Conservation (phyloP, 2,113 vertebrate genomes). For the Eublepharis macularius region DNA sequence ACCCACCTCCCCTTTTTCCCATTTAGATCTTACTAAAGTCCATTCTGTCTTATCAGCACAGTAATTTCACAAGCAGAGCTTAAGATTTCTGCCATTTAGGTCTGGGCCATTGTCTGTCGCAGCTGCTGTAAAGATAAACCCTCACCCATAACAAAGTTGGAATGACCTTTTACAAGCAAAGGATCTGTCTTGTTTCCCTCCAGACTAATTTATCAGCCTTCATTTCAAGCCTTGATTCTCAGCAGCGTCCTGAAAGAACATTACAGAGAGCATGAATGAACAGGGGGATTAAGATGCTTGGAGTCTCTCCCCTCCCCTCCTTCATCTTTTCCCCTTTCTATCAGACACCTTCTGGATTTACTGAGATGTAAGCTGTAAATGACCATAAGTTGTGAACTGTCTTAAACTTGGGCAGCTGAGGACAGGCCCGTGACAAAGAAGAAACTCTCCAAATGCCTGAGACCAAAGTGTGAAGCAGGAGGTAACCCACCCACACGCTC, state of each 20-base stretch:
- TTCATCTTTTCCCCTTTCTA: conserved; percentile 59
- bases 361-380: conserved; percentile 57
- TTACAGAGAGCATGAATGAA: conserved; percentile 80
- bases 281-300: conserved; percentile 87
- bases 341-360: conserved; percentile 76
- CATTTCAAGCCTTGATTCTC: conserved; percentile 73
- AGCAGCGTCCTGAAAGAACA: conserved; percentile 76
- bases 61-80: conserved; percentile 90
- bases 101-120: conserved; percentile 90
- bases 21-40: conserved; percentile 85
- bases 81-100: conserved; percentile 94
- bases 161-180: conserved; percentile 95
- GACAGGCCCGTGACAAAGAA: not conserved
- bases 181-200: conserved; percentile 86
- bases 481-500: conserved; percentile 15
- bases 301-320: conserved; percentile 63
- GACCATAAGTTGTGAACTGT: conserved; percentile 59
- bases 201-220: conserved; percentile 86
- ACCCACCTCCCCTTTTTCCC: conserved; percentile 77
- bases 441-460: conserved; percentile 1
- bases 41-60: conserved; percentile 90
- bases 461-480: conserved; percentile 40
- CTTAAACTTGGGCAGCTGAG: conserved; percentile 39
- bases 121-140: conserved; percentile 96
- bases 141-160: conserved; percentile 96